Evolutionary conservation across 2,797 vertebrate species (phyloP).

Genomic region (Cirrhinus molitorella): DNA sequence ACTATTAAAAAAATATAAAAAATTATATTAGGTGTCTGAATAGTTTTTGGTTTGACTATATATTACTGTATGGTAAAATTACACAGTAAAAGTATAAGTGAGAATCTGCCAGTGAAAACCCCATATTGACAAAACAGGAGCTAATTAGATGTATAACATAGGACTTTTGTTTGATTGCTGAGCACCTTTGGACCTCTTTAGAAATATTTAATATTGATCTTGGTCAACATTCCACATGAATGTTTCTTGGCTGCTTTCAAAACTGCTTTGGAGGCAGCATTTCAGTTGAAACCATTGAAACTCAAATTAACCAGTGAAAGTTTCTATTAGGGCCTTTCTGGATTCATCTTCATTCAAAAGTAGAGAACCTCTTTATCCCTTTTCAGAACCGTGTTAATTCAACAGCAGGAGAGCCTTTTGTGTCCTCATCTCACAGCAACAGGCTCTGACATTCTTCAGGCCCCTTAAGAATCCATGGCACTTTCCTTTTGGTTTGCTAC

Average conservation of each 20-base stretch:
- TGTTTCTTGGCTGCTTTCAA: conserved; percentile 31
- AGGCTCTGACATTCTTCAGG: conserved; percentile 54
- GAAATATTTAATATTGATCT: conserved; percentile 8
- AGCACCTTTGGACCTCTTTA: conserved; percentile 10
- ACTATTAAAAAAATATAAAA: no score
- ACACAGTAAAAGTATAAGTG: neutral
- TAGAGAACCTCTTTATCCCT: conserved; percentile 38
- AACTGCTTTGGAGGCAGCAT: conserved; percentile 49
- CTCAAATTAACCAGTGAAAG: conserved; percentile 23
- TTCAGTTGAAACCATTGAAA: conserved; percentile 49
- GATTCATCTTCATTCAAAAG: conserved; percentile 47
- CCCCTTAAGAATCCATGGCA: conserved; percentile 51
- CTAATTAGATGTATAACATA: neutral
- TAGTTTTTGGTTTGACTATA: no score
- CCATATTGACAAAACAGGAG: neutral
- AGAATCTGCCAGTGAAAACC: neutral
- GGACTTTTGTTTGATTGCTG: neutral
- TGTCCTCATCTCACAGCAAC: conserved; percentile 50
- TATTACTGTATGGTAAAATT: neutral
- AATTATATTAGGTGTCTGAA: no score
- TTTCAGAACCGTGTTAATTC: conserved; percentile 48
- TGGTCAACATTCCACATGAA: conserved; percentile 37
- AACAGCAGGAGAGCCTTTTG: conserved; percentile 53
- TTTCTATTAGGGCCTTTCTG: conserved; percentile 33
- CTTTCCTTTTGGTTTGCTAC: conserved; percentile 42